Evolutionary conservation across 2,113 vertebrate genomes (phyloP).

Genomic region (Prietella phreatophila): DNA sequence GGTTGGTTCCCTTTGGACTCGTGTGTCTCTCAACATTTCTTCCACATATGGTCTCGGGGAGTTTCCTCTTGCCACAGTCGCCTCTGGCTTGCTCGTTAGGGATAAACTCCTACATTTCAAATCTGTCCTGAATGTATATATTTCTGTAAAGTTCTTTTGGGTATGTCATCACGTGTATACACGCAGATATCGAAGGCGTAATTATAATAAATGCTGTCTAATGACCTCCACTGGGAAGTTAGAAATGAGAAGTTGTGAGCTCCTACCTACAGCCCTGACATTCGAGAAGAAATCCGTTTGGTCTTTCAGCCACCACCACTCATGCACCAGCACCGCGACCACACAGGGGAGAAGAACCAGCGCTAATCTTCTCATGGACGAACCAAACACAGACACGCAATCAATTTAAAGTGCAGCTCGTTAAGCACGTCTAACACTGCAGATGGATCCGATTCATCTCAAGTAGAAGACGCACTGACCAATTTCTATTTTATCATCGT

Average conservation of each 20-base stretch:
- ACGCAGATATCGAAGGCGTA: not conserved
- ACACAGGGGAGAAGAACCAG: slow-evolving; percentile 82
- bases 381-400: not conserved
- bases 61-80: too few relatives aligned
- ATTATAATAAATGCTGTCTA: not conserved
- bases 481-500: not conserved
- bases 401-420: not conserved
- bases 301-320: slow-evolving; percentile 77
- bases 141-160: too few relatives aligned
- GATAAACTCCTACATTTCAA: too few relatives aligned
- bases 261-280: slow-evolving; percentile 66
- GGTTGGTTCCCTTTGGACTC: too few relatives aligned
- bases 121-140: too few relatives aligned
- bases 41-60: too few relatives aligned
- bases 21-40: too few relatives aligned
- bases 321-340: slow-evolving; percentile 84
- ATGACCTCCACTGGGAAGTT: not conserved
- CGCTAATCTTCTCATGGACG: slow-evolving; percentile 87
- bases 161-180: not conserved
- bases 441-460: not conserved
- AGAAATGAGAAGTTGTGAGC: not conserved
- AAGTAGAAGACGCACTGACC: not conserved
- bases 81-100: too few relatives aligned
- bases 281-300: slow-evolving; percentile 65
- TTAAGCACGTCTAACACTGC: not conserved